phyloP scores from a whole-genome alignment of 2,797 vertebrate genomes.

The Falco novaeseelandiae region DNA sequence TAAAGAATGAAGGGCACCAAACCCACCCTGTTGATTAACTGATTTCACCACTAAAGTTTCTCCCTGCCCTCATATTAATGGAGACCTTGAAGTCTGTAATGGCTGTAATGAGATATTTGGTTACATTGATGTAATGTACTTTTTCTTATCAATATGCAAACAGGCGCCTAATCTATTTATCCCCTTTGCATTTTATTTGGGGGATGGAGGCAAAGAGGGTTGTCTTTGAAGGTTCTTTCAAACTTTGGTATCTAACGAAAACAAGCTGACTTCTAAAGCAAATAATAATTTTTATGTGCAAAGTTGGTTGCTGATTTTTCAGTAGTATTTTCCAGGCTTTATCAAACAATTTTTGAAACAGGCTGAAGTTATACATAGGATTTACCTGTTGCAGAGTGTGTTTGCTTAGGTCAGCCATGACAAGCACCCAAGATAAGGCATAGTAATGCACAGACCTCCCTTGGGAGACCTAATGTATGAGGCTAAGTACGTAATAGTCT shows the following conservation, averaged over 20 bases:
- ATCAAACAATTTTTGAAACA: neutral
- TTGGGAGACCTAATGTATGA: neutral
- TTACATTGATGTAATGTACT: slow-evolving; percentile 53
- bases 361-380: neutral
- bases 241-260: slow-evolving; percentile 9
- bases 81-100: slow-evolving; percentile 22
- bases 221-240: slow-evolving; percentile 56
- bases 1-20: neutral
- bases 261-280: neutral
- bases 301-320: neutral
- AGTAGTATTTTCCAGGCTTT: neutral
- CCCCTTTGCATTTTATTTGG: slow-evolving; percentile 55
- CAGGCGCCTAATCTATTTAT: slow-evolving; percentile 57
- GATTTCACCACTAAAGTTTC: slow-evolving; percentile 11
- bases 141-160: slow-evolving; percentile 59
- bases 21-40: neutral
- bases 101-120: slow-evolving; percentile 47
- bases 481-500: neutral
- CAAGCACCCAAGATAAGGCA: neutral
- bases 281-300: neutral
- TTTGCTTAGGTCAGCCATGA: neutral
- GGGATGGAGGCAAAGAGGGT: neutral
- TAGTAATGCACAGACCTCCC: neutral
- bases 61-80: slow-evolving; percentile 22
- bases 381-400: neutral